Base-by-base conservation (phyloP, 2,797 vertebrate genomes). In the Champsocephalus gunnari region DNA sequence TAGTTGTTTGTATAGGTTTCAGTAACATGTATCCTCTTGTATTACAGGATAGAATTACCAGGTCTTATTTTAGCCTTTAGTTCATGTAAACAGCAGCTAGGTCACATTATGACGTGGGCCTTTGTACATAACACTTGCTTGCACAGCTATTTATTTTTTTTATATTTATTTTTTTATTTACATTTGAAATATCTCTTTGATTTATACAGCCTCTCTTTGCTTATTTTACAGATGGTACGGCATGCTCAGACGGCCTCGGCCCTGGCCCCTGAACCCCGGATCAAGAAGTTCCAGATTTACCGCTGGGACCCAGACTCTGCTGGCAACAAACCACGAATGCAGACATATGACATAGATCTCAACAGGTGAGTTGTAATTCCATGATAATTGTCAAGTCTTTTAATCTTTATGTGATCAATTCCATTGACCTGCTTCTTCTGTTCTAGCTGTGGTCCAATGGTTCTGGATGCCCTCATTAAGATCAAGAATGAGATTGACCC, bases 401-500 rank as follows among this genome's bases (percentile, higher is more conserved):
- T 59, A 62, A 41, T 38, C 19, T 2, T 19, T 69, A 53, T 56
- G 19, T 41, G 16, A 10, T 34, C 2, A 47, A 8, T 9, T 56
- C n/a, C 28, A 13, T 12, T 50, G 28, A 11, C 1, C 0, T 55
- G 4, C 19, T 66, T 9, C 3, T 71, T 0, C 74, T 66, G 7
- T 48, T 34, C 0, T 14, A 98, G 97, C 2, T 99, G 97, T 71
- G 98, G 97, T 5, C 96, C 96, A 1, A 99, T 99, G 97, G 95
- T 97, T 54, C 92, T 99, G 0, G 97, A 98, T 28, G 97, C 97
- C 32, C 93, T 99, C 73, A 98, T 99, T 86, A 99, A 99, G 91
- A 98, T 98, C 69, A 99, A 99, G 92, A 99, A 99, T 9, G 97
- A 99, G 81, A 73, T 97, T 0, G 98, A 99, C 66, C 89, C 97